phyloP scores from a whole-genome alignment of 2,797 vertebrate species.

The Neoniphon sammara region DNA sequence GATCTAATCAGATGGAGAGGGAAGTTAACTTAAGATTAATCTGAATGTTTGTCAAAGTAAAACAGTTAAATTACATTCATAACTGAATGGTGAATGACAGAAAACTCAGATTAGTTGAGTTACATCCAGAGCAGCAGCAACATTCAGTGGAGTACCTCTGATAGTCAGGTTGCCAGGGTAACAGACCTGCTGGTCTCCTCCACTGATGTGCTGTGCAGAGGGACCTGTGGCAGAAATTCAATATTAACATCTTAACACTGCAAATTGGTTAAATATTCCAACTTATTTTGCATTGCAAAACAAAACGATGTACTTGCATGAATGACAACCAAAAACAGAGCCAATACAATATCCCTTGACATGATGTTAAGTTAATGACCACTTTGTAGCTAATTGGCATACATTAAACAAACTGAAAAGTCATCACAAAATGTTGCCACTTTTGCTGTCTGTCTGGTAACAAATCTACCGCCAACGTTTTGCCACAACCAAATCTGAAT shows the following conservation, averaged over 20 bases:
- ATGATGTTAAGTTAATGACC: no score
- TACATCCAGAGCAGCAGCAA: not conserved
- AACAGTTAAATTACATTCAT: not conserved
- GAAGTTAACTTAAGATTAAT: not conserved
- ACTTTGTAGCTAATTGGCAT: no score
- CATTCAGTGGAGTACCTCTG: conserved; percentile 69
- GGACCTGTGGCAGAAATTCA: conserved; percentile 74
- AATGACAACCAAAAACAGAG: no score
- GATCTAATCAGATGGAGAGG: conserved; percentile 75
- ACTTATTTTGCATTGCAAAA: not conserved
- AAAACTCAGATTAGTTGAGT: not conserved
- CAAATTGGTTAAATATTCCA: not conserved
- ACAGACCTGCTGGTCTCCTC: conserved; percentile 70
- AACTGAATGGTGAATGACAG: no score
- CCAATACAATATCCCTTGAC: no score
- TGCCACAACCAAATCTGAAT: no score
- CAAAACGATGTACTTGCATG: not conserved
- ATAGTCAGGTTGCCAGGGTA: conserved; percentile 92
- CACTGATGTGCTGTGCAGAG: conserved; percentile 62
- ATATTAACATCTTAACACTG: not conserved
- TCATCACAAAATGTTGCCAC: no score
- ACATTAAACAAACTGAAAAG: no score
- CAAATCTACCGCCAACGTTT: no score
- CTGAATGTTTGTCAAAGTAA: conserved; percentile 10
- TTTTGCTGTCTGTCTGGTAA: no score